Conservation (phyloP, 2,113 vertebrate species). For the Oreochromis aureus region DNA sequence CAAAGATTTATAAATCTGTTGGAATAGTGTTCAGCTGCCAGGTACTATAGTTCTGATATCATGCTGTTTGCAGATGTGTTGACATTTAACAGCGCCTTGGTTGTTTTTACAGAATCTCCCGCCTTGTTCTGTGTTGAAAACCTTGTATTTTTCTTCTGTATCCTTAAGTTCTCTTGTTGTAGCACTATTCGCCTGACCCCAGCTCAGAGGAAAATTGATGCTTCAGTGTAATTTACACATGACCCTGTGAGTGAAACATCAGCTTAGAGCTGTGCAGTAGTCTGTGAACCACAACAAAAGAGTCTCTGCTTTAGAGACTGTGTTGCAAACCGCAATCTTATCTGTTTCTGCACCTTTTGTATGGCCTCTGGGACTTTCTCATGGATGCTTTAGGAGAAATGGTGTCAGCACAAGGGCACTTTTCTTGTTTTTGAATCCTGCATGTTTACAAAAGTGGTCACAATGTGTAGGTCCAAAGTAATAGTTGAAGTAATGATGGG, state of each 20-base stretch:
- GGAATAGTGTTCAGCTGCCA: not conserved
- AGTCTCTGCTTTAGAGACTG: not conserved
- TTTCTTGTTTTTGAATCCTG: not conserved
- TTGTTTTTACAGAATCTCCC: not conserved
- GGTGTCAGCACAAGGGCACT: not conserved
- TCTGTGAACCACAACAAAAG: not conserved
- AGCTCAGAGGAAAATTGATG: not conserved
- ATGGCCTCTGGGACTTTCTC: not conserved
- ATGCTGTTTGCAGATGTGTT: not conserved
- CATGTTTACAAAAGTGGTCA: not conserved
- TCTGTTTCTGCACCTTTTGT: not conserved
- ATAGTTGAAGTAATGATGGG: not conserved
- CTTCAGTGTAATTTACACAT: not conserved
- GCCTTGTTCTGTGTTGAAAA: not conserved
- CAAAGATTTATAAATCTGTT: not conserved
- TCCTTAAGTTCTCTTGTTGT: not conserved
- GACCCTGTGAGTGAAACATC: not conserved
- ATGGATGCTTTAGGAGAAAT: not conserved
- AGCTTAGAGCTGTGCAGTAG: not conserved
- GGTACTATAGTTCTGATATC: not conserved
- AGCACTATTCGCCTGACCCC: not conserved
- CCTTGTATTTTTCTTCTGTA: not conserved
- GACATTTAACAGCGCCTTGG: conserved; percentile 1
- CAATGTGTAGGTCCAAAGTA: not conserved
- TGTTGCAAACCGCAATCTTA: not conserved